These are phyloP conservation scores for Pandemis corylana DNA, from an alignment of 2,888 invertebrate genomes.

Conservation along the genomic window DNA sequence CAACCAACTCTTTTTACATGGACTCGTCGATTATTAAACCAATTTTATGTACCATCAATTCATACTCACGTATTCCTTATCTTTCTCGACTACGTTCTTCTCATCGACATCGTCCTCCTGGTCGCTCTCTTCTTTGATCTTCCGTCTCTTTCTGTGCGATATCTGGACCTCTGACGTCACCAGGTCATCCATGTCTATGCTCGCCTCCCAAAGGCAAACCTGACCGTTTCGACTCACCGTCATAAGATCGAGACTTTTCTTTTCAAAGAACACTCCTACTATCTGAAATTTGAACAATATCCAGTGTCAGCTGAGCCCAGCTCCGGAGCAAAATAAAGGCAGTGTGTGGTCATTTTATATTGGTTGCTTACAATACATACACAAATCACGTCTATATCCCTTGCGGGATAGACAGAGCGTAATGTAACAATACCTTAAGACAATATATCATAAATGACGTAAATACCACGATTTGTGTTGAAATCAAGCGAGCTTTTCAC, in stretches of 20 bases:
- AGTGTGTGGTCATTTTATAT: too few species aligned
- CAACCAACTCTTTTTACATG: too few species aligned
- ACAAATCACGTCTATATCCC: too few species aligned
- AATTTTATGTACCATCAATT: neutral
- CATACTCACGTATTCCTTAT: slow-evolving; percentile 74
- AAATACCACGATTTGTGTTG: too few species aligned
- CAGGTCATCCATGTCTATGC: slow-evolving; percentile 89
- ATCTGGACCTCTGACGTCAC: slow-evolving; percentile 80
- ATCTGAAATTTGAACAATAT: slow-evolving; percentile 68
- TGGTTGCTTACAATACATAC: too few species aligned
- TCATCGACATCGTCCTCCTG: slow-evolving; percentile 88
- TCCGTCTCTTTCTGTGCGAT: slow-evolving; percentile 78
- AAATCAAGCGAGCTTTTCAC: too few species aligned
- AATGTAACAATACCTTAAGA: too few species aligned
- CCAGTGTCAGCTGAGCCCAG: too few species aligned
- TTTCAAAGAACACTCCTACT: slow-evolving; percentile 95
- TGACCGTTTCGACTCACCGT: slow-evolving; percentile 94
- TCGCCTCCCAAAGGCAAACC: slow-evolving; percentile 94
- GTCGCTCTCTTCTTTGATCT: slow-evolving; percentile 73
- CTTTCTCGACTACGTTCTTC: slow-evolving; percentile 84
- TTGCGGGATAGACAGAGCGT: too few species aligned
- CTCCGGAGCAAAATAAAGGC: too few species aligned
- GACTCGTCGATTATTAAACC: neutral
- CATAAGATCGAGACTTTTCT: slow-evolving; percentile 92
- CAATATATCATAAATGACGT: too few species aligned